Evolutionary conservation across 2,113 vertebrate genomes (phyloP).

Genomic region (Leptosomus discolor): DNA sequence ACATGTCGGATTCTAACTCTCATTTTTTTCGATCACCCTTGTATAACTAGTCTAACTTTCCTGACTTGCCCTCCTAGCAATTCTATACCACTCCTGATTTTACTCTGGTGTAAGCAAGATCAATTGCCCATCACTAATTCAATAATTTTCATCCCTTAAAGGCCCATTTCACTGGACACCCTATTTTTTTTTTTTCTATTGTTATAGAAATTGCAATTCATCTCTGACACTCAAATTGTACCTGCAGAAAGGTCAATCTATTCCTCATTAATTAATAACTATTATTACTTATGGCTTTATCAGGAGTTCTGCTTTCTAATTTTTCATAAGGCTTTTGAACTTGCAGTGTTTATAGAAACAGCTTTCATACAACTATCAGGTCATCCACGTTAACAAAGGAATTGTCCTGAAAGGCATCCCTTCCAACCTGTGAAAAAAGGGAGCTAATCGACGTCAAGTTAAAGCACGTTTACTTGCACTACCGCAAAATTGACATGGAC

Average conservation of each 20-base stretch:
- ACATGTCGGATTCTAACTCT: background rate
- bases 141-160: background rate
- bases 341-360: background rate
- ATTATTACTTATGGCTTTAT: background rate
- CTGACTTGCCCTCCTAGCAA: background rate
- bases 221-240: background rate
- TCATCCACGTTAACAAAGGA: background rate
- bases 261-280: background rate
- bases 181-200: background rate
- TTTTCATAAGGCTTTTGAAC: background rate
- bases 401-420: background rate
- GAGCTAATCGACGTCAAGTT: accelerated
- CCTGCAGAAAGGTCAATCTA: background rate
- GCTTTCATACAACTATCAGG: background rate
- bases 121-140: background rate
- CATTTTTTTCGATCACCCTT: background rate
- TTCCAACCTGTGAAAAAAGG: no score
- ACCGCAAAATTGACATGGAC: background rate
- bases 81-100: background rate
- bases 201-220: background rate
- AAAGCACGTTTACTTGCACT: background rate
- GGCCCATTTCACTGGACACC: background rate
- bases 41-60: background rate
- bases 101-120: background rate
- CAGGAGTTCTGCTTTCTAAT: background rate